phyloP scores from a whole-genome alignment of 1,140 invertebrate genomes.

The Caenorhabditis tropicalis region DNA sequence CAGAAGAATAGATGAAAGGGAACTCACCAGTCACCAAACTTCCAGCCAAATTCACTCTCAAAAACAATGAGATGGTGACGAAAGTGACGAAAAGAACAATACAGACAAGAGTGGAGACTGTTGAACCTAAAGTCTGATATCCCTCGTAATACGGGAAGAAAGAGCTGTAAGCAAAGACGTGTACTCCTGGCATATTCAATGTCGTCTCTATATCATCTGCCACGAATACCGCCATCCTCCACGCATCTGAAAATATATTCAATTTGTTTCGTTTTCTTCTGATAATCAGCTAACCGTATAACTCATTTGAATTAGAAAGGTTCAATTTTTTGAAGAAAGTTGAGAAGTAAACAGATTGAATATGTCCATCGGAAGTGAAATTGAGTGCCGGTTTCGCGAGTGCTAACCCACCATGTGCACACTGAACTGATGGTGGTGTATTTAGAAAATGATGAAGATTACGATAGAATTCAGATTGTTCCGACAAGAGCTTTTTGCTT shows the following conservation, averaged over 20 bases:
- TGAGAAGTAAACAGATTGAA: neutral
- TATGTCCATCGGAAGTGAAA: neutral
- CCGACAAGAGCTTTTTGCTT: too few relatives aligned
- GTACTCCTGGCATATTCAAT: neutral
- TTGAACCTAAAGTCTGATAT: neutral
- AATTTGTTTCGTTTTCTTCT: neutral
- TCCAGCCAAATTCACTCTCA: neutral
- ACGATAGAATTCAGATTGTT: conserved; percentile 1
- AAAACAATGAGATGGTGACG: neutral
- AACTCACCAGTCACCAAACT: conserved; percentile 28
- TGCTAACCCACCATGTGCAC: conserved; percentile 3
- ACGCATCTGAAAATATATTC: neutral
- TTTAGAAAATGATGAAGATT: neutral
- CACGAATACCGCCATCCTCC: neutral
- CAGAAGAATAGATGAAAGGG: neutral
- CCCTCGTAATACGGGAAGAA: conserved; percentile 22
- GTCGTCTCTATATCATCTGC: neutral
- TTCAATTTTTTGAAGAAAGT: conserved; percentile 30
- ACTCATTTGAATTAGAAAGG: conserved; percentile 6
- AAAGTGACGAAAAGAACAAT: neutral
- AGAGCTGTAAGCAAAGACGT: neutral
- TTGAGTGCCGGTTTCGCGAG: neutral
- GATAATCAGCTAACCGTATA: neutral
- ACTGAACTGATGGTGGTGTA: neutral
- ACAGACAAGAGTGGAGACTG: neutral